Percentiles rank a stretch among this genome's conserved stretches.
phyloP scores from a whole-genome alignment of 2,113 vertebrate genomes.

The Hippolais icterina region DNA sequence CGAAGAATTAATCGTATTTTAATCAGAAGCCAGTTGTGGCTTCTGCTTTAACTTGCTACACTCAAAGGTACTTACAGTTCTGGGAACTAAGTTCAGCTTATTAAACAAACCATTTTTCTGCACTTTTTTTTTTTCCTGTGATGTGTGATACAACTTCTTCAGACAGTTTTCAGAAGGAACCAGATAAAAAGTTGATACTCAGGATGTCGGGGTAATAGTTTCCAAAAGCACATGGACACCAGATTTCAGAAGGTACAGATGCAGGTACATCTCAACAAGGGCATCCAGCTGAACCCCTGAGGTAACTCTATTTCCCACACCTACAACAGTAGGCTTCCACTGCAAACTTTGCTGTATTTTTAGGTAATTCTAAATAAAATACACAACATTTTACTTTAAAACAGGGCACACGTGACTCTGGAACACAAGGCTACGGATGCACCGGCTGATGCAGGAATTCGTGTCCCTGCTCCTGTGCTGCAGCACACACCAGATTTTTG shows the following conservation, averaged over 20 bases:
- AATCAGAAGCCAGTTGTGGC: background rate
- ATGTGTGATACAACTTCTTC: background rate
- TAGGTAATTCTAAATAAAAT: background rate
- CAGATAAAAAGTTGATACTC: background rate
- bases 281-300: background rate
- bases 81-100: background rate
- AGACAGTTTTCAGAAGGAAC: background rate
- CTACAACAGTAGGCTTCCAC: background rate
- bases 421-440: background rate
- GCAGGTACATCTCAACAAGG: background rate
- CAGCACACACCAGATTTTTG: background rate
- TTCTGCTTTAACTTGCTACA: background rate
- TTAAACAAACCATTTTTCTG: background rate
- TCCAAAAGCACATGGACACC: background rate
- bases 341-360: background rate
- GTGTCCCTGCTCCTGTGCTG: background rate
- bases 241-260: background rate
- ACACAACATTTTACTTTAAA: background rate
- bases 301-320: background rate
- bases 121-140: background rate
- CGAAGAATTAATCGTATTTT: background rate
- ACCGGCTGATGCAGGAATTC: background rate
- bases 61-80: background rate
- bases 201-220: background rate
- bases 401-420: background rate